Conservation (phyloP, 2,888 invertebrate genomes). For the Theretra japonica region DNA sequence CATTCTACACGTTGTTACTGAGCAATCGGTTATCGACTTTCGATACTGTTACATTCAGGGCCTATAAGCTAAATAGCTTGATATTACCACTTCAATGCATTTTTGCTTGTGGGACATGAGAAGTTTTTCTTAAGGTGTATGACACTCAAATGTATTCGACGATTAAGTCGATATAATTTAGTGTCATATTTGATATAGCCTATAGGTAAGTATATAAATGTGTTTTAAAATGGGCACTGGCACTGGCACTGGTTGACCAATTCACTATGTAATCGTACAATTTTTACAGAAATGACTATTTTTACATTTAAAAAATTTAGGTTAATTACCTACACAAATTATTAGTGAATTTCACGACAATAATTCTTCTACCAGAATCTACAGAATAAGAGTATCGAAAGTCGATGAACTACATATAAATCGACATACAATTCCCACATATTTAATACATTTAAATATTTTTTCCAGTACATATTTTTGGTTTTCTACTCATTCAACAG, state of each 20-base stretch:
- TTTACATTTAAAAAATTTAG: too few species aligned
- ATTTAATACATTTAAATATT: neutral
- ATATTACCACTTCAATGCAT: neutral
- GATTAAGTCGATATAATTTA: too few species aligned
- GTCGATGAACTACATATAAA: constrained; percentile 15
- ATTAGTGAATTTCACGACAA: too few species aligned
- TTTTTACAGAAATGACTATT: too few species aligned
- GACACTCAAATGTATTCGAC: too few species aligned
- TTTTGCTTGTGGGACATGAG: neutral
- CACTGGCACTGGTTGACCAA: too few species aligned
- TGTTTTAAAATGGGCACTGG: too few species aligned
- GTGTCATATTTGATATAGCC: too few species aligned
- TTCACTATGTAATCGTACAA: too few species aligned
- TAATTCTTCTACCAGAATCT: too few species aligned
- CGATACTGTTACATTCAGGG: neutral
- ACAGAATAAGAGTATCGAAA: neutral
- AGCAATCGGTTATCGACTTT: constrained; percentile 6
- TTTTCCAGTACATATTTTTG: neutral
- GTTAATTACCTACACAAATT: too few species aligned
- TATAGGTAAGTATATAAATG: too few species aligned
- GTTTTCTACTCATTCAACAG: constrained; percentile 12
- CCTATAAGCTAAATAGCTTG: neutral
- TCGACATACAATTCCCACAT: constrained; percentile 15
- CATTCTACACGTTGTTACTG: neutral
- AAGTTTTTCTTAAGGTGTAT: neutral